Evolutionary conservation across 2,797 vertebrate species (phyloP), one percentile per base, ranked within the genome.

Genomic region (Ceyx erithaca): DNA sequence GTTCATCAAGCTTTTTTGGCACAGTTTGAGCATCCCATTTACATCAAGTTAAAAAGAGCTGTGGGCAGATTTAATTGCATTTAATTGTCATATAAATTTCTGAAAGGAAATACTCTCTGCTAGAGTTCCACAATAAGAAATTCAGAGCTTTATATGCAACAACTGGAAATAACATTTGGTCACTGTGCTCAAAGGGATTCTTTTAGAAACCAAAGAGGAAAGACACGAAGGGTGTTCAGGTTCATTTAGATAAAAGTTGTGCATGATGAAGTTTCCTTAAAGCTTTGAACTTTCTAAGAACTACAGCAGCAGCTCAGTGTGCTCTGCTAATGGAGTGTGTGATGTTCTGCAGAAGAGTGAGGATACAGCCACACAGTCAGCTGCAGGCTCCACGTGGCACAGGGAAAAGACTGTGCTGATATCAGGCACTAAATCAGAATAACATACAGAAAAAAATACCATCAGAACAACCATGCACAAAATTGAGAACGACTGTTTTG

Each of bases 81-180:
- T 94, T 91, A 92, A 93, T 80, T 89, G 58, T 61, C 68, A 87
- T 9, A 86, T 54, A 90, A 70, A 77, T 81, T 81, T 92, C 70
- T 82, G 80, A 92, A 92, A 94, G 80, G 78, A 85, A 95, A 66
- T 59, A 64, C 37, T 89, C 4, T 3, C 41, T 82, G 75, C 84
- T 86, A 58, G 63, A 90, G 73, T 33, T 88, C 41, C 80, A 90
- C 37, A 21, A 86, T 68, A 63, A 91, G 67, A 94, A 90, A 88
- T 52, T 63, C 48, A 80, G 41, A 0, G 3, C 28, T 59, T 71
- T 20, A 49, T 28, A 77, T 3, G 14, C 57, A 88, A 55, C 28
- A 72, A 49, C 68, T 81, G 84, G 64, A 89, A 87, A 37, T 57
- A 75, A 55, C 31, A 80, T 81, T 51, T 64, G 49, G 82, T 80